Base-by-base conservation (phyloP, 2,797 vertebrate species). In the Rousettus madagascariensis region DNA sequence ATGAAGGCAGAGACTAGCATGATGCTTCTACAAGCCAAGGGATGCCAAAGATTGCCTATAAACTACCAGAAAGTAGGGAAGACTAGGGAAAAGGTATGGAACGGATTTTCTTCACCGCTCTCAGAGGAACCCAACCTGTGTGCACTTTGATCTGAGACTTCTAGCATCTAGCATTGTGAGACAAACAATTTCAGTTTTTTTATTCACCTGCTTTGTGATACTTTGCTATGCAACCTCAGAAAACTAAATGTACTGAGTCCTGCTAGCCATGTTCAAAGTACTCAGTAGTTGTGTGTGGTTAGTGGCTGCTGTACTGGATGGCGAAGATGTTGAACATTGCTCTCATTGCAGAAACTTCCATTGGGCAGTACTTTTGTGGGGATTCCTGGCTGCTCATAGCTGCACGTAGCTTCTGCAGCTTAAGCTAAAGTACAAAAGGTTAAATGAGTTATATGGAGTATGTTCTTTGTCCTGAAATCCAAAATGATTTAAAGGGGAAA, bases 381-480 rank as follows among this genome's bases (percentile, higher is more conserved):
- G 12, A 83, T 65, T 82, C n/a, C 1, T 38, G 46, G 26, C 24
- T 43, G 63, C 41, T 19, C 13, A 20, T 30, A 84, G 26, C 20
- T 33, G 63, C 41, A 22, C 10, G 13, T 33, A 86, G 46, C 69
- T 28, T 33, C 38, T 11, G 41, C 38, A 87, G 11, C 36, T 61
- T 33, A 57, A 87, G 63, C 17, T 33, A 77, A 88, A 33, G 30
- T 13, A 30, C 7, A 36, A 88, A 84, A 89, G 6, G 12, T 59
- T 41, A 63, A 84, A 55, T 68, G 75, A 89, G 28, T 77, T 94
- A 30, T 46, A 53, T 84, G 55, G 86, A 65, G 38, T 46, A 13
- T 63, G 15, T 75, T 94, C 43, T 88, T 95, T 87, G 24, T 89
- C 57, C 28, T 59, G 24, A 95, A 85, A 83, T 86, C 33, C 30